Evolutionary conservation across 2,797 vertebrate genomes (phyloP).

Genomic region (Acipenser transmontanus): DNA sequence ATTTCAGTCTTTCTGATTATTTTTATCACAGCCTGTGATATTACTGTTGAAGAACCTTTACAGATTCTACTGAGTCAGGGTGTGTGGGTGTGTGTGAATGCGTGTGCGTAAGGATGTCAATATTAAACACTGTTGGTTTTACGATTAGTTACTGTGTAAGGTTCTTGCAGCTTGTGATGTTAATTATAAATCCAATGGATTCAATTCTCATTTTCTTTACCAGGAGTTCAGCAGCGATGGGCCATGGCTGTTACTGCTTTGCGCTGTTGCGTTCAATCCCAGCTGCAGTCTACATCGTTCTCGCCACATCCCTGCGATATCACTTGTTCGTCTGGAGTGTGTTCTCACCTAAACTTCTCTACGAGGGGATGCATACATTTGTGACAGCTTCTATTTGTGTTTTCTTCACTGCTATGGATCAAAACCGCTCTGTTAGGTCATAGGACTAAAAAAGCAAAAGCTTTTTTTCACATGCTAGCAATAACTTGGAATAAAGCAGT

Average conservation of each 20-base stretch:
- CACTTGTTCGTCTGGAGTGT: slow-evolving; percentile 98
- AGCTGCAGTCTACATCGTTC: slow-evolving; percentile 67
- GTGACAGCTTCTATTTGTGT: slow-evolving; percentile 69
- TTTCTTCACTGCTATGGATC: slow-evolving; percentile 77
- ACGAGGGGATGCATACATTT: slow-evolving; percentile 79
- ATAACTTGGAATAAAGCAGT: no score
- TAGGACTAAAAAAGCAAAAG: slow-evolving; percentile 10
- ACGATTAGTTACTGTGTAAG: no score
- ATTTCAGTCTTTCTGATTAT: no score
- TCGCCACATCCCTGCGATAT: slow-evolving; percentile 82
- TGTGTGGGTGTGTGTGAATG: no score
- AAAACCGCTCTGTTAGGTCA: slow-evolving; percentile 39
- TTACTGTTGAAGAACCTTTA: no score
- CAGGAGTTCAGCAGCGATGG: slow-evolving; percentile 66
- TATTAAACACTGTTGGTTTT: no score
- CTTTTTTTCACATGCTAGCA: no score
- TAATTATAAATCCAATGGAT: background rate
- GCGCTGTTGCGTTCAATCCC: slow-evolving; percentile 77
- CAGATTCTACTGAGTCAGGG: no score
- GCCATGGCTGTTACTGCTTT: slow-evolving; percentile 83
- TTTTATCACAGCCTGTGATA: no score
- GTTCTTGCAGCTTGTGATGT: no score
- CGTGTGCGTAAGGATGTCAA: no score
- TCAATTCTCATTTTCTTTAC: background rate
- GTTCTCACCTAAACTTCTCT: slow-evolving; percentile 91